Evolutionary conservation across 2,113 vertebrate species (phyloP).

Genomic region (Macquaria australasica): DNA sequence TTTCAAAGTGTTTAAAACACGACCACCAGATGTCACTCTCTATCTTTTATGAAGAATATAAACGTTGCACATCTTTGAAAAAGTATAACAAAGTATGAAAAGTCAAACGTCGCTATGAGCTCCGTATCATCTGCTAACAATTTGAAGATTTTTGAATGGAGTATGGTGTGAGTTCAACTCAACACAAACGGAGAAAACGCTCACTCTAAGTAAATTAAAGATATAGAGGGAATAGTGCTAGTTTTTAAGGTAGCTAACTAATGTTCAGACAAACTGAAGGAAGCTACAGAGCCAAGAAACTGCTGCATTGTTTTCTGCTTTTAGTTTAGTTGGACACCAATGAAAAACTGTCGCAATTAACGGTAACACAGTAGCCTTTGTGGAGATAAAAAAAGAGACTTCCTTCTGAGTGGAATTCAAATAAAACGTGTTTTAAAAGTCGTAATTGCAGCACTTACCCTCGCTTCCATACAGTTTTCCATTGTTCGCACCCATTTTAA

Average conservation of each 20-base stretch:
- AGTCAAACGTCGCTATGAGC: not conserved
- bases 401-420: not conserved
- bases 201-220: not conserved
- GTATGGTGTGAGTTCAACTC: not conserved
- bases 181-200: not conserved
- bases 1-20: not conserved
- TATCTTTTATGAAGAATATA: not conserved
- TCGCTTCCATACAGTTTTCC: slow-evolving; percentile 97
- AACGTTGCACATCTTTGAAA: slow-evolving; percentile 35
- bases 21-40: slow-evolving; percentile 61
- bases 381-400: not conserved
- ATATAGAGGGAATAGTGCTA: not conserved
- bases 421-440: slow-evolving; percentile 27
- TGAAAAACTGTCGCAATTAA: not conserved
- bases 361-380: not conserved
- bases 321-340: not conserved
- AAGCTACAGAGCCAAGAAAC: not conserved
- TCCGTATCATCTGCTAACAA: not conserved
- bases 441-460: slow-evolving; percentile 85
- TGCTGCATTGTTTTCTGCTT: slow-evolving; percentile 7
- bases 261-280: not conserved
- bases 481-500: slow-evolving; percentile 98
- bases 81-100: not conserved
- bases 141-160: not conserved
- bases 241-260: slow-evolving; percentile 28